These are phyloP conservation scores for Leucosticte australis DNA, from an alignment of 2,113 vertebrate species.

Conservation along the genomic window DNA sequence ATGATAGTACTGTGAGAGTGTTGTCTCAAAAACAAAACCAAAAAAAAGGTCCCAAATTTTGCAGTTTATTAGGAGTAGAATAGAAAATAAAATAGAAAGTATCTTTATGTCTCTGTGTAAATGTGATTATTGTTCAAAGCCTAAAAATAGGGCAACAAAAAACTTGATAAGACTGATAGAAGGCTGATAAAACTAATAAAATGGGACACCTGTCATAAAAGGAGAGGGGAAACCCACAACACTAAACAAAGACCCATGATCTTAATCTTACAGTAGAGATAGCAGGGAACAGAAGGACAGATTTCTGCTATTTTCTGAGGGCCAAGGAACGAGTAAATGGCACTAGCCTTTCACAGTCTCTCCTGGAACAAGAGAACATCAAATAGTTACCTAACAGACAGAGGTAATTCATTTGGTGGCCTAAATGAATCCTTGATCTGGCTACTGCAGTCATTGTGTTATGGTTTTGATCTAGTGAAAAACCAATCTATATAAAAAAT, in stretches of 20 bases:
- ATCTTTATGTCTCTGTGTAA: not conserved
- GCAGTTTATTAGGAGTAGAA: not conserved
- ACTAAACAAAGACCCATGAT: not conserved
- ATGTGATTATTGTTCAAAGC: not conserved
- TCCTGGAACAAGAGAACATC: not conserved
- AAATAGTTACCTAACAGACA: not conserved
- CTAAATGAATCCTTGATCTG: not conserved
- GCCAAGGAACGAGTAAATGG: not conserved
- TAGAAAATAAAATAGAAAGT: not conserved
- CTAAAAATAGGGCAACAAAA: not conserved
- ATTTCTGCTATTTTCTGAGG: not conserved
- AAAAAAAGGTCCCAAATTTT: not conserved
- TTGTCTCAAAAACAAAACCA: not conserved
- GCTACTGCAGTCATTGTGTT: not conserved
- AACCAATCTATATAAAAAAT: not conserved
- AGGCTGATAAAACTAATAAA: not conserved
- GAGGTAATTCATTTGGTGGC: not conserved
- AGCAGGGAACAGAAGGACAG: not conserved
- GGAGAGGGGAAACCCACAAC: too few relatives aligned
- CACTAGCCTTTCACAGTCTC: not conserved
- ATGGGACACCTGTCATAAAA: not conserved
- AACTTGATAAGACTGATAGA: not conserved
- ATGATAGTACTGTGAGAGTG: not conserved
- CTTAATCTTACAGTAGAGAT: not conserved
- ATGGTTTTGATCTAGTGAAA: not conserved